Percentiles rank a stretch among this genome's conserved stretches.
Conservation (phyloP, 2,113 vertebrate genomes). For the Tachysurus fulvidraco region DNA sequence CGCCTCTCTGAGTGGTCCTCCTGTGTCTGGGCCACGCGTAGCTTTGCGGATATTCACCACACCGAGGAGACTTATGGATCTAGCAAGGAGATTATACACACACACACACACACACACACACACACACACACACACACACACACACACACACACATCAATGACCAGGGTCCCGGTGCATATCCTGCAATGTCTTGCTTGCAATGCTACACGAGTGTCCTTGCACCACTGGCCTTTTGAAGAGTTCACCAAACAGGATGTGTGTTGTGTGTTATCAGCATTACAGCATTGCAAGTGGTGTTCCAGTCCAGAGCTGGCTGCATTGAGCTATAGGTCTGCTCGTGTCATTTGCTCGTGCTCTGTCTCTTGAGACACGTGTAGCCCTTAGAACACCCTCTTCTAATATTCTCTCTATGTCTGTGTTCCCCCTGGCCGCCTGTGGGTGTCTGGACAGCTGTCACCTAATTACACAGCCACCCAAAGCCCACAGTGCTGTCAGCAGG, state of each 20-base stretch:
- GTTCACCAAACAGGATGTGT: constrained; percentile 37
- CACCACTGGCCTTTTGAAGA: constrained; percentile 55
- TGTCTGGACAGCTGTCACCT: constrained; percentile 59
- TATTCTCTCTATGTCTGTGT: constrained; percentile 34
- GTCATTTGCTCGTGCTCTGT: constrained; percentile 20
- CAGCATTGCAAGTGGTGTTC: constrained; percentile 21
- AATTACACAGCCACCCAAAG: constrained; percentile 55
- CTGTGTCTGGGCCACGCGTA: constrained; percentile 48
- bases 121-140: too few relatives aligned
- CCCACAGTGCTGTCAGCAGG: constrained; percentile 44
- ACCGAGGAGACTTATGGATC: constrained; percentile 62
- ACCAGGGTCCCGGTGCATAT: constrained; percentile 52
- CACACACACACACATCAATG: constrained; percentile 64
- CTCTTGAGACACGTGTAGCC: constrained; percentile 29
- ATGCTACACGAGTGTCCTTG: constrained; percentile 43
- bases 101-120: constrained; percentile 55
- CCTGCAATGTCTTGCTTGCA: constrained; percentile 39
- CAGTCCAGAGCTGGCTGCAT: background rate
- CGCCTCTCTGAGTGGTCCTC: constrained; percentile 61
- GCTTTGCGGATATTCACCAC: constrained; percentile 59
- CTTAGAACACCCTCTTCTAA: constrained; percentile 37
- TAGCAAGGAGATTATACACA: constrained; percentile 68
- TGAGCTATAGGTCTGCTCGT: constrained; percentile 21
- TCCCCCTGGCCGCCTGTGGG: constrained; percentile 41
- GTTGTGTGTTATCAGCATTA: constrained; percentile 26